Base-by-base conservation (phyloP, 1,140 invertebrate genomes). In the Idris sp. region DNA sequence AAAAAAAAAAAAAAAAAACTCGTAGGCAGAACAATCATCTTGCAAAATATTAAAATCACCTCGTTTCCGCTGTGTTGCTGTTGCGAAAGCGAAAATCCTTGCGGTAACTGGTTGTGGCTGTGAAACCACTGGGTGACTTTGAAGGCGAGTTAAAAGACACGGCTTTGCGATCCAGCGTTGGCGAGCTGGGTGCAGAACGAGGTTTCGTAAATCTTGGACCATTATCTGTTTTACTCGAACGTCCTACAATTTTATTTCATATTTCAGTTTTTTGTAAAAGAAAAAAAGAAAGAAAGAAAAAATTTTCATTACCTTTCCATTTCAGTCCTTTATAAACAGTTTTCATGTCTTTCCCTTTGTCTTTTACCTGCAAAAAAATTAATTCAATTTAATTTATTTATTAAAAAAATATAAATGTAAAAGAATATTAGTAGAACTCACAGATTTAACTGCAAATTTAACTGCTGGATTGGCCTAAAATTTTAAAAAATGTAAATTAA, bases 391-490 rank as follows among this genome's bases (percentile, higher is more conserved):
- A n/a, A n/a, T n/a, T n/a, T n/a, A n/a, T n/a, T n/a, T n/a, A n/a
- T n/a, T n/a, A n/a, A n/a, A n/a, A n/a, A n/a, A n/a, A n/a, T n/a
- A n/a, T n/a, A n/a, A n/a, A n/a, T n/a, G 19, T 22, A 22, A 22
- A 22, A 22, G 19, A 22, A 22, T 22, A 22, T 22, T 6, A 22
- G 6, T 22, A 67, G 18, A 38, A 49, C 90, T 92, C 89, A 94
- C 93, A 83, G 92, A 92, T 89, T 94, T 93, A 38, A 94, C 92
- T 74, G 93, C 93, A 78, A 91, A 92, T 88, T 93, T 94, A 80
- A 95, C 89, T 76, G 93, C 93, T 72, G 94, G 93, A 89, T 95
- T 95, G 22, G 93, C 92, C 92, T 94, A 86, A 53, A 92, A 71
- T 40, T 19, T 22, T 22, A 64, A 74, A 78, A 77, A 59, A 65